Base-by-base conservation (phyloP, 2,888 invertebrate genomes). In the Drosophila paramelanica region DNA sequence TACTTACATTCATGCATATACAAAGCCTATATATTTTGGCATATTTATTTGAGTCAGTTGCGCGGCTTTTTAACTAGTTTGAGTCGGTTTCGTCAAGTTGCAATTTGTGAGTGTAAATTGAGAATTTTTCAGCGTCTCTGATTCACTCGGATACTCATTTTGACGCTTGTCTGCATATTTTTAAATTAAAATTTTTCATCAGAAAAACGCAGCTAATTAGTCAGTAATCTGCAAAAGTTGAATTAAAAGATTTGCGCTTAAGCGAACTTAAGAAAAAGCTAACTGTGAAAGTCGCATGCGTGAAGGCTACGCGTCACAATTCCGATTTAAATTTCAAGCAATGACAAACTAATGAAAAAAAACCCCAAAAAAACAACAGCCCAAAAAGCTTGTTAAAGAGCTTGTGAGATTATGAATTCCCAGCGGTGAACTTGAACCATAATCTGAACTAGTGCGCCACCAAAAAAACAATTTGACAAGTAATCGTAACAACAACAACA, bases 391-490 rank as follows among this genome's bases (percentile, higher is more conserved):
- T 23, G 52, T 25, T 50, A 13, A 17, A 25, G 36, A 45, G 43
- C 52, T 36, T 36, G 67, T 70, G 57, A 69, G 77, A 86, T 82
- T 77, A 73, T 58, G 51, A 67, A 70, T 68, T 74, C 71, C 47
- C 61, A 60, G 49, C 43, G 46, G 53, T 67, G 79, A 83, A 77
- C 83, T 87, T 87, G 87, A 87, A 84, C 68, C 73, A 59, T 65
- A 83, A 83, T 81, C 81, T 67, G 25, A 45, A 58, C 39, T 14
- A 50, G 46, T 52, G 38, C 59, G 70, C 74, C 67, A 43, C 71
- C 72, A 75, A 77, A 66, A 47, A 66, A n/a, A 27, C 38, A 52
- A 59, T 23, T 25, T 17, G 7, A 49, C 25, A 31, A 42, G 39
- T 50, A 57, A 65, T 27, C 50, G 46, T 33, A 61, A 33, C 36